phyloP scores from a whole-genome alignment of 2,797 vertebrate genomes.

The Labeo calbasu region DNA sequence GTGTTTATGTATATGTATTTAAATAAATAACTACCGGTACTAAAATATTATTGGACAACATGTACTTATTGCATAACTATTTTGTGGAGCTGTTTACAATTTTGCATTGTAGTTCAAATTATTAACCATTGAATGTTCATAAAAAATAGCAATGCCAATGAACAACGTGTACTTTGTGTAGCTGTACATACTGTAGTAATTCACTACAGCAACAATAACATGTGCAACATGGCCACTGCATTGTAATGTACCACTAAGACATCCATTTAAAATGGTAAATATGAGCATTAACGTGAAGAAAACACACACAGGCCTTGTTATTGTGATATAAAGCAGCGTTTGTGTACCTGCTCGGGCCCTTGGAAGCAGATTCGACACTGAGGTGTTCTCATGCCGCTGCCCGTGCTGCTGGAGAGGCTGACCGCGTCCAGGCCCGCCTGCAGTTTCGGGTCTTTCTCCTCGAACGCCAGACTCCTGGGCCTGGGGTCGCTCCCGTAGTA shows the following conservation, averaged over 20 bases:
- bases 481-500: slow-evolving; percentile 88
- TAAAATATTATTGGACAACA: neutral
- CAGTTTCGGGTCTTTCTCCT: slow-evolving; percentile 85
- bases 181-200: neutral
- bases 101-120: neutral
- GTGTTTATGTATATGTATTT: neutral
- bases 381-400: slow-evolving; percentile 87
- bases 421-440: slow-evolving; percentile 85
- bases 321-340: slow-evolving; percentile 54
- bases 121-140: neutral
- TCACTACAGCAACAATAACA: slow-evolving; percentile 12
- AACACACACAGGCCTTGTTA: neutral
- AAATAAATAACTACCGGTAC: neutral
- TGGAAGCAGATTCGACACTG: slow-evolving; percentile 96
- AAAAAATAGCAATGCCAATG: neutral
- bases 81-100: neutral
- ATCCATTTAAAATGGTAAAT: neutral
- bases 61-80: neutral
- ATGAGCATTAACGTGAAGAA: neutral
- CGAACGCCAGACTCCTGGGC: slow-evolving; percentile 84
- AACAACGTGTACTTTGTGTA: neutral
- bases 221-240: slow-evolving; percentile 8
- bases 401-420: slow-evolving; percentile 87
- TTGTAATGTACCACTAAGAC: neutral
- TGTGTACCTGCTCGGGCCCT: slow-evolving; percentile 88